Evolutionary conservation across 2,797 vertebrate species (phyloP), one percentile per base, ranked within the genome.

Genomic region (Rhadinocentrus ornatus): DNA sequence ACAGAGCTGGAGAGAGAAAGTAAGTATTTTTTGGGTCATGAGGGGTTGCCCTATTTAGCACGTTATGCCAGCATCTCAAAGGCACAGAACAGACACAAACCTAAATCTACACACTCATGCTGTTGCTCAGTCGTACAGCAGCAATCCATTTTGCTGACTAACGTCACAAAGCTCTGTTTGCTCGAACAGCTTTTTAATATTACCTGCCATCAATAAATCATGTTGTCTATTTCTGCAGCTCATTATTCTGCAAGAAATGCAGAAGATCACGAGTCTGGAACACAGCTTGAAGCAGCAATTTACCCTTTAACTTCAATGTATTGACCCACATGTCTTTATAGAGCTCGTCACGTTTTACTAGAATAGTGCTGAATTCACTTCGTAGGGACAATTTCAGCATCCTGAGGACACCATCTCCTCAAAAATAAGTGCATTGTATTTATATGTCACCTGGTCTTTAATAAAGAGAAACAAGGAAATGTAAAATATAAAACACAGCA

Each of bases 21-120:
- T 71, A 73, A 80, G 77, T 81, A 83, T 91, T 93, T 31, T 92
- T 88, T 89, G 89, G 91, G 90, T 91, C 88, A 90, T 91, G 87
- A 89, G 77, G 37, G 78, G 75, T 81, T 92, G 90, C 80, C 86
- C 89, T 92, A 93, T 90, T 88, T 92, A 90, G 72, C 39, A 1
- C 4, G 83, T 88, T 88, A 77, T 80, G 75, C 80, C 68, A 22
- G 82, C 75, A 80, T 89, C 83, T 84, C 71, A 80, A 76, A 88
- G 82, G 71, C 71, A 75, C 60, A 68, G 70, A 56, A 44, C 27
- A 53, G 53, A 73, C 60, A 63, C 24, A 53, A 48, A 59, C 10
- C 54, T 13, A 62, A 10, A 61, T n/a, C 32, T 29, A 62, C 52
- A 34, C 57, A 56, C 54, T 50, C 31, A 75, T 22, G 56, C 27